Evolutionary conservation across 2,113 vertebrate species (phyloP), one percentile per base, ranked within the genome.

Genomic region (Centropus bengalensis): DNA sequence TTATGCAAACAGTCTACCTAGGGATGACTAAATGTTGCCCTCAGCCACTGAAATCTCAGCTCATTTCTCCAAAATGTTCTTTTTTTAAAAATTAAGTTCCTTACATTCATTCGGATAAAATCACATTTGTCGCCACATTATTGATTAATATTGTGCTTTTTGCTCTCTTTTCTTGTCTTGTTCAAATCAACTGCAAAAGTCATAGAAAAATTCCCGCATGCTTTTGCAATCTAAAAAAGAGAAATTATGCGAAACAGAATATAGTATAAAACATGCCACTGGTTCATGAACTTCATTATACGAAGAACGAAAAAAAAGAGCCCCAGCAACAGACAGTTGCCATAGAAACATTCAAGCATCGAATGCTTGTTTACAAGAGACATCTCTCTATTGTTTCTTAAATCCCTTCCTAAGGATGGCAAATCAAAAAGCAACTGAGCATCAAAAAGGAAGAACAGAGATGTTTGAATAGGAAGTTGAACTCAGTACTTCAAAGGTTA

Each of bases 361-460:
- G 95, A 98, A 98, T 98, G 98, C 98, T 98, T 98, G 98, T 98
- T 98, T 98, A 99, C 97, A 98, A 98, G 98, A 98, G 98, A 98
- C 98, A 98, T 98, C 98, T 98, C 98, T 97, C 97, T 97, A 98
- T 97, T 97, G 97, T 97, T 96, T 97, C 97, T 98, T 96, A 94
- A 97, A 97, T 95, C 96, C 97, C 97, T 97, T 98, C 97, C 96
- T 83, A 96, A 98, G 97, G 97, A 98, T 93, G 97, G 97, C 98
- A 98, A 98, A 98, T 97, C 97, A 98, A 96, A 97, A 97, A 98
- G 98, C 97, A 97, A 98, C 76, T 91, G 97, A 98, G 97, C 97
- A 92, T 98, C 94, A 94, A 96, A 98, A 97, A 97, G 97, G 96
- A 98, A 96, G 97, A 97, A 98, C 70, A 97, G 96, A 97, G 97